Evolutionary conservation across 2,888 invertebrate genomes (phyloP).

Genomic region (Cancer borealis): DNA sequence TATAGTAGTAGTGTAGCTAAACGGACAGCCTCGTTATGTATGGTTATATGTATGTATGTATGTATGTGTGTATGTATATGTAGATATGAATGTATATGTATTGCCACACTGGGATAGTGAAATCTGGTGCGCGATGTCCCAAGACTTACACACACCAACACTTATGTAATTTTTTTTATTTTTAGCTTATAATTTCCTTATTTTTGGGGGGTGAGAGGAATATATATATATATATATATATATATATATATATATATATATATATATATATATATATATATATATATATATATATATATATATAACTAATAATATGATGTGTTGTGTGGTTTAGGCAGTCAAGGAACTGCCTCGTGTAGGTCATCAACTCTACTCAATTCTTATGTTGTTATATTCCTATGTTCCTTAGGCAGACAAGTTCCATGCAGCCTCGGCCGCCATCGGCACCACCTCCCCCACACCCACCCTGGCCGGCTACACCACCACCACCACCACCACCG

Average conservation of each 20-base stretch:
- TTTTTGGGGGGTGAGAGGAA: background rate
- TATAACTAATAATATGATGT: background rate
- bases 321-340: constrained; percentile 52
- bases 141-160: too few species aligned
- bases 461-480: constrained; percentile 57
- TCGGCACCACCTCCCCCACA: constrained; percentile 60
- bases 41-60: background rate
- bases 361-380: too few species aligned
- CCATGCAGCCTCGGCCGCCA: constrained; percentile 64
- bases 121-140: too few species aligned
- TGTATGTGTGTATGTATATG: background rate
- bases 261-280: background rate
- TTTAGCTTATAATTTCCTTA: too few species aligned
- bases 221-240: background rate
- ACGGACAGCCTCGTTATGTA: too few species aligned
- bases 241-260: background rate
- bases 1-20: too few species aligned
- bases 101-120: too few species aligned
- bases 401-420: constrained; percentile 68
- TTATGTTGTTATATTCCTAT: too few species aligned
- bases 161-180: too few species aligned
- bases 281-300: background rate
- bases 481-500: constrained; percentile 42
- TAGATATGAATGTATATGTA: background rate
- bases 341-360: background rate